A percentile compares a stretch with the other conserved stretches of the same genome.
phyloP scores from a whole-genome alignment of 2,888 invertebrate genomes.

The Tuberolachnus salignus region DNA sequence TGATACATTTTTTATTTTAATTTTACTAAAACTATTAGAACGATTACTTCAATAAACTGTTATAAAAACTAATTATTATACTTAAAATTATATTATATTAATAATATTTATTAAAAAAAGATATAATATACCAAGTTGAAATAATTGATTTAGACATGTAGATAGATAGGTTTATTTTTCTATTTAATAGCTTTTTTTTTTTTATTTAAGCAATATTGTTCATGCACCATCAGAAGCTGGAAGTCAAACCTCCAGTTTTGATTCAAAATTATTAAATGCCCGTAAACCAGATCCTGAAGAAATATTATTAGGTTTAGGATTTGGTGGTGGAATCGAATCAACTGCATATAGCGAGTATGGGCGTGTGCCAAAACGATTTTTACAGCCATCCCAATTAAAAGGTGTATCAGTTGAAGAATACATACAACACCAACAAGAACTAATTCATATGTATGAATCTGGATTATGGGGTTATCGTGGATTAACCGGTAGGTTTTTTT shows the following conservation, averaged over 20 bases:
- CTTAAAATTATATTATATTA: neutral
- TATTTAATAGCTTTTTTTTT: neutral
- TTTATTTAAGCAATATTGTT: slow-evolving; percentile 37
- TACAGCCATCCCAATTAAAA: slow-evolving; percentile 79
- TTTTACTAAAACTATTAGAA: neutral
- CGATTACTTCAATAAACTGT: neutral
- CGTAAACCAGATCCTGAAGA: slow-evolving; percentile 89
- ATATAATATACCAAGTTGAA: neutral
- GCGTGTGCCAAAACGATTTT: slow-evolving; percentile 81
- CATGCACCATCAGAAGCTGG: slow-evolving; percentile 60
- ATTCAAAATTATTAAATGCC: slow-evolving; percentile 77
- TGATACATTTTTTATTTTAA: neutral
- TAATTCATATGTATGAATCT: slow-evolving; percentile 75
- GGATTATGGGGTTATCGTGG: slow-evolving; percentile 79
- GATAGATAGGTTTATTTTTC: neutral
- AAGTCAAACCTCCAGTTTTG: slow-evolving; percentile 67
- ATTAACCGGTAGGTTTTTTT: slow-evolving; percentile 68
- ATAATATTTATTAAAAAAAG: neutral
- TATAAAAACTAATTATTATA: neutral
- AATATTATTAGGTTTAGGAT: slow-evolving; percentile 80
- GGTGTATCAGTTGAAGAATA: slow-evolving; percentile 80
- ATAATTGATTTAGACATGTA: neutral
- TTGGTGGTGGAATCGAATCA: slow-evolving; percentile 66
- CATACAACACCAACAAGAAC: slow-evolving; percentile 75
- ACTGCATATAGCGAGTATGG: slow-evolving; percentile 64